Percentiles rank a stretch among this genome's conserved stretches.
phyloP scores from a whole-genome alignment of 2,113 vertebrate genomes.

The Nesogale talazaci region DNA sequence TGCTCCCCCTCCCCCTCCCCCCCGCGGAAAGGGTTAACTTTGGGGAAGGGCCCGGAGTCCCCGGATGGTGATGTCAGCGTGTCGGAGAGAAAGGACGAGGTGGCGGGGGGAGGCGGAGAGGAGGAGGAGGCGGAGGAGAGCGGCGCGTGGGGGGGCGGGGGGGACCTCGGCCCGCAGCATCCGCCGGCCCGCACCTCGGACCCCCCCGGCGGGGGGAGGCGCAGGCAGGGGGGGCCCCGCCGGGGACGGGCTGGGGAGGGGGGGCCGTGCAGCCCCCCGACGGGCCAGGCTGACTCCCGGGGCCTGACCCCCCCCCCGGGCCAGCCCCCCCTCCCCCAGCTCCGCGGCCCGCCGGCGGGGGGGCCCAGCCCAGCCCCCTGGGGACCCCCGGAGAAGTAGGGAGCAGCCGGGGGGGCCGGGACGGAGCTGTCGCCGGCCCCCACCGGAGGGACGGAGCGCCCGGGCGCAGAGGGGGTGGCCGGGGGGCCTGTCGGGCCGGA shows the following conservation, averaged over 20 bases:
- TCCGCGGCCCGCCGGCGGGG: conserved; percentile 67
- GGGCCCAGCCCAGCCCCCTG: conserved; percentile 73
- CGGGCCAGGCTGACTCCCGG: conserved; percentile 76
- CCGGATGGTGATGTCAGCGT: conserved; percentile 76
- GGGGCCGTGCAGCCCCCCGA: conserved; percentile 61
- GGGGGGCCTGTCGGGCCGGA: conserved; percentile 72
- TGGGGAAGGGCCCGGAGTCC: conserved; percentile 78
- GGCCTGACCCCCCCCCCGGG: conserved; percentile 75
- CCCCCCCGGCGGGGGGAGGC: conserved; percentile 73
- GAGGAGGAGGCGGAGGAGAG: conserved; percentile 81
- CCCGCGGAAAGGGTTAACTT: conserved; percentile 72
- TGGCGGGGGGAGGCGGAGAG: conserved; percentile 81
- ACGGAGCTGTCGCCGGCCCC: conserved; percentile 75
- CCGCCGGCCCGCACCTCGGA: conserved; percentile 67
- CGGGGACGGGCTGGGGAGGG: conserved; percentile 70
- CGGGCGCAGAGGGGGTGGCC: conserved; percentile 78
- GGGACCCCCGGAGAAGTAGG: conserved; percentile 72
- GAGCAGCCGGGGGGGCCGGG: conserved; percentile 76
- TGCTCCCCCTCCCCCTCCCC: neutral
- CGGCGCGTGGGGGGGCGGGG: conserved; percentile 78
- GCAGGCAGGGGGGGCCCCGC: conserved; percentile 63
- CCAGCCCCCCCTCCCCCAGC: conserved; percentile 69
- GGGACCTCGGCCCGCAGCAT: conserved; percentile 77
- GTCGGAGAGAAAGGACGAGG: conserved; percentile 81
- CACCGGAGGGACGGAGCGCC: conserved; percentile 76